Evolutionary conservation across 2,888 invertebrate species (phyloP).

Genomic region (Clanis bilineata): DNA sequence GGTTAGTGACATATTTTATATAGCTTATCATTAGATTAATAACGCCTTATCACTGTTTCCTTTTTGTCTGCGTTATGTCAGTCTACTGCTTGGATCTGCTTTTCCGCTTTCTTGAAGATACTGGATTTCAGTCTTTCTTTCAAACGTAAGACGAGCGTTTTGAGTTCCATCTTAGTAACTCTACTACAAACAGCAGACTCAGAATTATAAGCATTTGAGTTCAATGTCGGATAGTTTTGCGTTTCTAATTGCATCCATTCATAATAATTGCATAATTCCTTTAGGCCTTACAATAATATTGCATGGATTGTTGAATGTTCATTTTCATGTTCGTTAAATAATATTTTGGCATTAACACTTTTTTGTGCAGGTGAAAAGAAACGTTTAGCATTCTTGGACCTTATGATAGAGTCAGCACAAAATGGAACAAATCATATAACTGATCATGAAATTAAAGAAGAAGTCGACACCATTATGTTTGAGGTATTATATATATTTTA

Average conservation of each 20-base stretch:
- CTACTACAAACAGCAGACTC: neutral
- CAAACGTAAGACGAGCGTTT: too few species aligned
- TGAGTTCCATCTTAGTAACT: neutral
- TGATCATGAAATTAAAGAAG: constrained; percentile 92
- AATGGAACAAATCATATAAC: constrained; percentile 86
- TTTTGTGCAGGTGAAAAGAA: constrained; percentile 86
- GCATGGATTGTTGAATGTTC: neutral
- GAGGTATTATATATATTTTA: constrained; percentile 85
- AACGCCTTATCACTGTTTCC: too few species aligned
- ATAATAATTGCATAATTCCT: neutral
- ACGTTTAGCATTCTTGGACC: constrained; percentile 93
- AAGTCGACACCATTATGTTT: constrained; percentile 94
- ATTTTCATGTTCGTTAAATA: neutral
- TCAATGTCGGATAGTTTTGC: neutral
- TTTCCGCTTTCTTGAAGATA: too few species aligned
- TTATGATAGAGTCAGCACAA: constrained; percentile 92
- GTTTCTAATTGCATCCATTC: neutral
- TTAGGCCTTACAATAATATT: neutral
- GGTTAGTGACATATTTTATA: constrained; percentile 62
- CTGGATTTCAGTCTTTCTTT: too few species aligned
- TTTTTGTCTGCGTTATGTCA: too few species aligned
- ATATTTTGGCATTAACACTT: neutral
- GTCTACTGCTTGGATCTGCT: too few species aligned
- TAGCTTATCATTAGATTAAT: neutral
- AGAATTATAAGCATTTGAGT: neutral